Evolutionary conservation across 2,888 invertebrate species (phyloP).

Genomic region (Axea sp.): DNA sequence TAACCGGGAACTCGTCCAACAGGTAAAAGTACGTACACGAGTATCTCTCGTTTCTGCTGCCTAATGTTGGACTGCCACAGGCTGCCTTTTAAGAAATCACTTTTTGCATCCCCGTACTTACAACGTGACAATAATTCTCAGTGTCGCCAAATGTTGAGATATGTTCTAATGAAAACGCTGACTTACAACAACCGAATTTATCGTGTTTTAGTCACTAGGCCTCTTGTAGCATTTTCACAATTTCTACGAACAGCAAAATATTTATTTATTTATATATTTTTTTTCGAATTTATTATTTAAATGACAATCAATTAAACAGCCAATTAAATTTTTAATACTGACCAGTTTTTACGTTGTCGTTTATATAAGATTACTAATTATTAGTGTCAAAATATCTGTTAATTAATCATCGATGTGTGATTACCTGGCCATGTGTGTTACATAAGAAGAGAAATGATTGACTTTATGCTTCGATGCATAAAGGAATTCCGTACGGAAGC

Average conservation of each 20-base stretch:
- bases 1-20: constrained; percentile 75
- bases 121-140: constrained; percentile 62
- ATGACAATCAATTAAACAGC: constrained; percentile 38
- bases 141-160: constrained; percentile 58
- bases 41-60: constrained; percentile 53
- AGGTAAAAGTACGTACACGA: constrained; percentile 63
- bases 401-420: constrained; percentile 30
- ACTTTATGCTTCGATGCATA: too few relatives aligned
- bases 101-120: constrained; percentile 56
- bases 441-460: too few relatives aligned
- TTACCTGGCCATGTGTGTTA: too few relatives aligned
- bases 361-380: too few relatives aligned
- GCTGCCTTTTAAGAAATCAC: constrained; percentile 58
- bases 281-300: too few relatives aligned
- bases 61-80: constrained; percentile 64
- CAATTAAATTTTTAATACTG: constrained; percentile 49
- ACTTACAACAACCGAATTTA: constrained; percentile 26
- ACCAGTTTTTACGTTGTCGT: too few relatives aligned
- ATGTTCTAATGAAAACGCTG: constrained; percentile 45
- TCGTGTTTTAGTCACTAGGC: constrained; percentile 10
- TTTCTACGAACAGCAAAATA: constrained; percentile 36
- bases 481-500: too few relatives aligned
- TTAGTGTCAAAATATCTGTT: constrained; percentile 47
- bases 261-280: too few relatives aligned
- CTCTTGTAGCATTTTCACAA: constrained; percentile 42